phyloP scores from a whole-genome alignment of 2,797 vertebrate genomes.

The Yasuhikotakia modesta region DNA sequence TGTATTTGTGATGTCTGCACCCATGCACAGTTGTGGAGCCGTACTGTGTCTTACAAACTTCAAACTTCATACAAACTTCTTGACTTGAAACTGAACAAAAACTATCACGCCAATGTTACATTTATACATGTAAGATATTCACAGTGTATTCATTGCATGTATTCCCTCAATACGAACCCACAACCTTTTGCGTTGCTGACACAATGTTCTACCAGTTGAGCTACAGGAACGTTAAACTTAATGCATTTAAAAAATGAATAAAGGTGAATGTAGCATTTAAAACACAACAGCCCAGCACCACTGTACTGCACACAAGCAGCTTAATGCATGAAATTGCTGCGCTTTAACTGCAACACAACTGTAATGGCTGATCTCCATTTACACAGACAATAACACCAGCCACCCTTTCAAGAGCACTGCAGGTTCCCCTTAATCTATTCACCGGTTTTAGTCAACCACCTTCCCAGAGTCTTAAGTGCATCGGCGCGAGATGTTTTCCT shows the following conservation, averaged over 20 bases:
- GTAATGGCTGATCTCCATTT: slow-evolving; percentile 3
- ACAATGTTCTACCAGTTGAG: no score
- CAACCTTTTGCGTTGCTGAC: no score
- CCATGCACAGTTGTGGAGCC: no score
- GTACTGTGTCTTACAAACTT: no score
- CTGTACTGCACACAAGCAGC: background rate
- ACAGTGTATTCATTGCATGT: no score
- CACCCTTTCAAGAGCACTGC: slow-evolving; percentile 9
- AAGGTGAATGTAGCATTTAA: background rate
- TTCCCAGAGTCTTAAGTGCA: background rate
- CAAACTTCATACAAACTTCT: no score
- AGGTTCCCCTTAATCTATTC: slow-evolving; percentile 14
- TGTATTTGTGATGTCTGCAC: no score
- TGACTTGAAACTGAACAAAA: no score
- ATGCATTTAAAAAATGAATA: background rate
- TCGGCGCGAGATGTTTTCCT: background rate
- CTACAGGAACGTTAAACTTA: background rate
- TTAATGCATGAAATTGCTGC: slow-evolving; percentile 13
- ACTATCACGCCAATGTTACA: no score
- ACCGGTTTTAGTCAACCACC: background rate
- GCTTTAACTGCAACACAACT: background rate
- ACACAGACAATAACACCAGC: slow-evolving; percentile 13
- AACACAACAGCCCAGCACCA: background rate
- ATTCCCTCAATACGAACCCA: no score
- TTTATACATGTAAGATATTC: no score